Base-by-base conservation (phyloP, 2,797 vertebrate species). In the Clamator glandarius region DNA sequence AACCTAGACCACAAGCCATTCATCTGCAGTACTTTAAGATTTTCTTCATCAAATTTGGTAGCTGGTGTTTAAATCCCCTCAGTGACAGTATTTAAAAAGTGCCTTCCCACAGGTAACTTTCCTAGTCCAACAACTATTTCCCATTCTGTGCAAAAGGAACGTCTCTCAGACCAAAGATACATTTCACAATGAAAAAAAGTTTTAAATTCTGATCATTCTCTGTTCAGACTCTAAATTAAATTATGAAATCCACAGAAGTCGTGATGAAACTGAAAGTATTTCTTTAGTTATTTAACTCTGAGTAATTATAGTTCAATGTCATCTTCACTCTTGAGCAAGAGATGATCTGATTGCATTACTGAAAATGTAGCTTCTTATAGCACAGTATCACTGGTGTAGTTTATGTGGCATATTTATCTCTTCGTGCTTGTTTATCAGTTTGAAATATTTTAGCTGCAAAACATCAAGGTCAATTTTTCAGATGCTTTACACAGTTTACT, bases 401-500 rank as follows among this genome's bases (percentile, higher is more conserved):
- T 92, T 84, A 44, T 51, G 33, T 74, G 70, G 52, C 52, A 64
- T 86, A 84, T 82, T 93, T 90, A 50, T 90, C 24, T 91, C 63
- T 68, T 81, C 84, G 55, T 70, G 17, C 48, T 84, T 81, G 42
- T 74, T 95, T 93, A 44, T 84, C 82, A 52, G 12, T 84, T 69
- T 93, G 66, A 93, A 86, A 50, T 48, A 90, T 88, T 94, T 88
- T 70, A 88, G 35, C 63, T 94, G 73, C 39, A 91, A 81, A 95
- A 92, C 58, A 84, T 73, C 89, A 88, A 85, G 81, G 85, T 88
- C 80, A 90, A 73, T 88, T 90, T 93, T 92, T 94, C 87, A 86
- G 59, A 78, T 73, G 59, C 55, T 89, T 89, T 91, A 59, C 61
- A 78, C 21, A n/a, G 51, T 85, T 89, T 80, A 73, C 75, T 91